phyloP scores from a whole-genome alignment of 1,140 invertebrate species.

The Psilanteris sp. region DNA sequence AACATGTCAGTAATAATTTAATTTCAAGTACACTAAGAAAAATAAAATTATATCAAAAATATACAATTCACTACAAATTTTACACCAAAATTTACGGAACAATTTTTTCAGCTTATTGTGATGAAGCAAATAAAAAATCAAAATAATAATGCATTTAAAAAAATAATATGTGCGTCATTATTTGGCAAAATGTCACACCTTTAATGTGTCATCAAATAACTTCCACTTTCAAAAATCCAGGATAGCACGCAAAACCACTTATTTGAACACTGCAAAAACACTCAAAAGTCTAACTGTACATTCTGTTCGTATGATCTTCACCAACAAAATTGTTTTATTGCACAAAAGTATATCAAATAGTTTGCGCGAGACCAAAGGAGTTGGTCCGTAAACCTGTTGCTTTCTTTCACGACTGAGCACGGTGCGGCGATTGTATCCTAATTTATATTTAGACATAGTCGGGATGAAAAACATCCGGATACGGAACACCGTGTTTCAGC shows the following conservation, averaged over 20 bases:
- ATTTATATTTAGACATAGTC: constrained; percentile 75
- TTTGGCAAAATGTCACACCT: constrained; percentile 12
- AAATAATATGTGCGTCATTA: too few relatives aligned
- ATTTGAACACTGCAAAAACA: constrained; percentile 6
- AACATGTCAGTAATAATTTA: too few relatives aligned
- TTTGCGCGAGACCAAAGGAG: constrained; percentile 3
- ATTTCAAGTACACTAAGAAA: too few relatives aligned
- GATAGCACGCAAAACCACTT: constrained; percentile 14
- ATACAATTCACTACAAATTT: too few relatives aligned
- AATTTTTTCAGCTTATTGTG: too few relatives aligned
- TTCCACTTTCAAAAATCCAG: constrained; percentile 22
- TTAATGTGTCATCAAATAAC: not conserved
- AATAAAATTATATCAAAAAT: too few relatives aligned
- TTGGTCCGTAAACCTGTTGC: constrained; percentile 29
- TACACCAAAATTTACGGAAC: too few relatives aligned
- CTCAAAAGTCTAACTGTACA: constrained; percentile 10
- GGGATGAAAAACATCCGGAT: constrained; percentile 64
- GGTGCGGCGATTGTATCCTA: constrained; percentile 58
- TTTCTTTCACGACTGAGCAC: constrained; percentile 67
- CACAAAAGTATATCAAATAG: constrained; percentile 10
- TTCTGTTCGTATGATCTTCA: constrained; percentile 1
- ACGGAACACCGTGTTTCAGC: constrained; percentile 41
- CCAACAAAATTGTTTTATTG: constrained; percentile 13
- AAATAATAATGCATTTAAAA: too few relatives aligned
- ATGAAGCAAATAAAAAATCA: too few relatives aligned